A percentile compares a stretch with the other conserved stretches of the same genome.
phyloP scores from a whole-genome alignment of 2,113 vertebrate genomes.

The Dermatemys mawii region DNA sequence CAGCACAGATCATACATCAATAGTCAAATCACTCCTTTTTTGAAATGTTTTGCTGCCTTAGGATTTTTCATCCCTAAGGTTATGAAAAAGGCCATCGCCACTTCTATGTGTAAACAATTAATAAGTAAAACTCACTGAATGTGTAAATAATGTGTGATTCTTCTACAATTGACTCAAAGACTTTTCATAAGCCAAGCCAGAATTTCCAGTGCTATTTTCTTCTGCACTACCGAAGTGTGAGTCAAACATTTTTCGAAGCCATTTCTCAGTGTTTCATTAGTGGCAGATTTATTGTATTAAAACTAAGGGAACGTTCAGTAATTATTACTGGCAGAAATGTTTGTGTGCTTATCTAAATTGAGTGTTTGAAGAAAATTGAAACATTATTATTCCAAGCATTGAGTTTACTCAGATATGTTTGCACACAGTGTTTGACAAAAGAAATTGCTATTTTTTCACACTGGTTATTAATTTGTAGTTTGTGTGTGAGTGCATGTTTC shows the following conservation, averaged over 20 bases:
- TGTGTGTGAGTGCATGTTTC: neutral
- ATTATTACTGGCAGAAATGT: slow-evolving; percentile 58
- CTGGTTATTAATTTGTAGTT: slow-evolving; percentile 29
- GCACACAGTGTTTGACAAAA: slow-evolving; percentile 42
- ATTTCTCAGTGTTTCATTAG: slow-evolving; percentile 37
- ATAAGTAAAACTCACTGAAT: neutral
- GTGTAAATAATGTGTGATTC: neutral
- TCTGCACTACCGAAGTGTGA: neutral
- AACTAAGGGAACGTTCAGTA: slow-evolving; percentile 33
- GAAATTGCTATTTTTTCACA: slow-evolving; percentile 24
- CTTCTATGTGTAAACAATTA: neutral
- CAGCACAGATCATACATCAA: neutral
- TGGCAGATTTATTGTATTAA: slow-evolving; percentile 57
- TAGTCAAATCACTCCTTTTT: neutral
- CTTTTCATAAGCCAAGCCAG: neutral
- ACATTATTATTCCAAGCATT: slow-evolving; percentile 64
- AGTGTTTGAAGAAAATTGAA: slow-evolving; percentile 72
- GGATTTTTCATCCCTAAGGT: neutral
- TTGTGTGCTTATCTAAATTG: slow-evolving; percentile 48
- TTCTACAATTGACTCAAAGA: neutral
- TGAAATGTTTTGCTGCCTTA: neutral
- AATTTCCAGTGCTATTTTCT: neutral
- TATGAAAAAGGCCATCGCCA: neutral
- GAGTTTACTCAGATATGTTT: slow-evolving; percentile 64
- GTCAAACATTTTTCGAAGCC: slow-evolving; percentile 7